Evolutionary conservation across 1,140 invertebrate genomes (phyloP).

Genomic region (Drosophila seguyi): DNA sequence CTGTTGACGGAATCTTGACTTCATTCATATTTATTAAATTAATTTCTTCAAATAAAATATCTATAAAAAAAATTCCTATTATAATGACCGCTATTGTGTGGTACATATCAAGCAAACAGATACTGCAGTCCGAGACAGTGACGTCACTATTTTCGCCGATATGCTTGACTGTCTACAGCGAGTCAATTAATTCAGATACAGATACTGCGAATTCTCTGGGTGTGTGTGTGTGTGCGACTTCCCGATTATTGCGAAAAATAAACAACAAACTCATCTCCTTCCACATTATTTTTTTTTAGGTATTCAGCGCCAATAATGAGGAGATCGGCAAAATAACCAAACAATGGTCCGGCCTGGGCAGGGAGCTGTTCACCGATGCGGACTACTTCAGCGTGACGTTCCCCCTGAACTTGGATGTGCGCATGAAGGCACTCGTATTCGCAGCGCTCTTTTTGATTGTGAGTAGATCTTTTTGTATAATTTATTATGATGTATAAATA

Average conservation of each 20-base stretch:
- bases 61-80: background rate
- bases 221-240: conserved; percentile 12
- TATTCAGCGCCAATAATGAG: conserved; percentile 67
- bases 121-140: conserved; percentile 39
- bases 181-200: conserved; percentile 55
- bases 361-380: conserved; percentile 72
- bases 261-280: conserved; percentile 20
- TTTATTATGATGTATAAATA: background rate
- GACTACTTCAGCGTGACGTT: conserved; percentile 70
- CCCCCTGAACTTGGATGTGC: conserved; percentile 68
- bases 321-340: conserved; percentile 71
- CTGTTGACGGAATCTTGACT: too few species aligned
- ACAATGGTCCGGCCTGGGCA: conserved; percentile 65
- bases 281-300: conserved; percentile 32
- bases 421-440: conserved; percentile 69
- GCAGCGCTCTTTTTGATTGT: conserved; percentile 69
- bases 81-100: conserved; percentile 6
- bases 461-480: conserved; percentile 19
- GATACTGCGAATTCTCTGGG: conserved; percentile 12
- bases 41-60: background rate
- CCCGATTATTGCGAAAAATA: conserved; percentile 33
- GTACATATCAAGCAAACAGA: conserved; percentile 23
- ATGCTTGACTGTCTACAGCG: conserved; percentile 55
- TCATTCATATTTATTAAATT: background rate
- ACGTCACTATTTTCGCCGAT: conserved; percentile 46